Evolutionary conservation across 2,888 invertebrate species (phyloP).

Genomic region (Amphiduros pacificus): DNA sequence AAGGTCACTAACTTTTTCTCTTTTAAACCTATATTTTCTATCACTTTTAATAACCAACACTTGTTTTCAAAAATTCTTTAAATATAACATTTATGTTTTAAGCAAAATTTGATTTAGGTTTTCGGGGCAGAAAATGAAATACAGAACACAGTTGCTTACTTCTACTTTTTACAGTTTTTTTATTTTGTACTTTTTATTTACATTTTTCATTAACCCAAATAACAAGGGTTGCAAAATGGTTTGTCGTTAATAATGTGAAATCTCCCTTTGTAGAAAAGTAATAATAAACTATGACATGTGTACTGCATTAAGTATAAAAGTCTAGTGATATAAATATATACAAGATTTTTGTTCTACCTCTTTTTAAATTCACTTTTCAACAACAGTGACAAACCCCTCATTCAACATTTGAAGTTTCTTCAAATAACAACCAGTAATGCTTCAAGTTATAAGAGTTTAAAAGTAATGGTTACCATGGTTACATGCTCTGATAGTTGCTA

Average conservation of each 20-base stretch:
- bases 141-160: not conserved
- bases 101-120: too few species aligned
- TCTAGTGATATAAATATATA: conserved; percentile 3
- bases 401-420: too few species aligned
- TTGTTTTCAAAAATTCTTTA: too few species aligned
- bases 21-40: not conserved
- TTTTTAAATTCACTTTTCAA: too few species aligned
- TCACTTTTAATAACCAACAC: not conserved
- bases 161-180: not conserved
- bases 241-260: too few species aligned
- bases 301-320: not conserved
- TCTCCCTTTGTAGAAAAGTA: conserved; percentile 2
- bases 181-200: conserved; percentile 2
- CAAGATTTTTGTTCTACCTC: not conserved
- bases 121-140: not conserved
- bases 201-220: conserved; percentile 1
- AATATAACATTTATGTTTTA: too few species aligned
- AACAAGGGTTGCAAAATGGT: not conserved
- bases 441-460: too few species aligned
- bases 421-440: too few species aligned
- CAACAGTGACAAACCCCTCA: too few species aligned
- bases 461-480: too few species aligned
- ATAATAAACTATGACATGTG: not conserved
- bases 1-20: not conserved
- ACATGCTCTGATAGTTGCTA: too few species aligned